Base-by-base conservation (phyloP, 2,888 invertebrate genomes). In the Busseola fusca region DNA sequence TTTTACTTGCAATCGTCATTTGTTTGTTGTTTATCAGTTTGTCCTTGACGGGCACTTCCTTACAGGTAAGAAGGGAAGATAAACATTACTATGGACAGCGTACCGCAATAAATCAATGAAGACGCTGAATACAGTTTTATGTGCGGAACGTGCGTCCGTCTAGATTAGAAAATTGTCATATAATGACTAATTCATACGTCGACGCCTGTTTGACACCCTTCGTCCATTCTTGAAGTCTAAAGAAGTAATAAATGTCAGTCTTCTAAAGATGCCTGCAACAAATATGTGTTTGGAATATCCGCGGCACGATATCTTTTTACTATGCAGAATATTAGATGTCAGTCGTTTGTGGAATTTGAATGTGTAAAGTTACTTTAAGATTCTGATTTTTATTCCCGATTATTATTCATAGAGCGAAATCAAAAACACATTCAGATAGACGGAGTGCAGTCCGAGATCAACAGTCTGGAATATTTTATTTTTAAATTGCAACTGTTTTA, bases 91-190 rank as follows among this genome's bases (percentile, higher is more conserved):
- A 94, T 94, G 93, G 90, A 84, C 90, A 89, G 86, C 90, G 84
- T 83, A 86, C 80, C 84, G 88, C 88, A 86, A 94, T 95, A 94
- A 94, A 95, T 95, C 94, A 93, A 87, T 87, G 85, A 87, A 87
- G 88, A 87, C 91, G 85, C 86, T 89, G 89, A 89, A 88, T 86
- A 87, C 82, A 87, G 86, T 84, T 93, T 93, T 93, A 94, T 90
- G 90, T 87, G 86, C 76, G 77, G 87, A 86, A 88, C 91, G 91
- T 91, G 90, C 87, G 88, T 86, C 84, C 87, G 87, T 89, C 86
- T 87, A 80, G 78, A 81, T 85, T 81, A 80, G 78, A 82, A 84
- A 84, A 85, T 86, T 84, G 82, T 72, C 79, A 76, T 81, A 76
- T 81, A 83, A 80, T 84, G 72, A 84, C 75, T 84, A 84, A 84